phyloP scores from a whole-genome alignment of 2,797 vertebrate species.

The Tokudaia tokunoshimensis region DNA sequence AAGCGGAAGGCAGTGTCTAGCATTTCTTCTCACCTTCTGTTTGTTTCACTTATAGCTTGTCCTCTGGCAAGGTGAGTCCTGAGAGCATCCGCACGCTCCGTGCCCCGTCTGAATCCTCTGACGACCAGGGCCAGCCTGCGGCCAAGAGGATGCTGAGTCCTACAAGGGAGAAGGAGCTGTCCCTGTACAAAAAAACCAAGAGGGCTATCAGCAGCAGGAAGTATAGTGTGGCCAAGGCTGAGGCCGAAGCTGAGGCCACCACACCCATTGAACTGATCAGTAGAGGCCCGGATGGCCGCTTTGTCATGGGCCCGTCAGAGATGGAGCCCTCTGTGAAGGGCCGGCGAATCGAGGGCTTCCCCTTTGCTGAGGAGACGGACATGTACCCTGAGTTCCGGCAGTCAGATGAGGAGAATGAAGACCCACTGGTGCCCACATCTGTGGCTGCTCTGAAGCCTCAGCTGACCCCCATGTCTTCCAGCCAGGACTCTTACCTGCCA shows the following conservation, averaged over 20 bases:
- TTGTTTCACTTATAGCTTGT: slow-evolving; percentile 90
- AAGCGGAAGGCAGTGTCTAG: neutral
- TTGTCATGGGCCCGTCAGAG: slow-evolving; percentile 94
- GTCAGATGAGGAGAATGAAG: slow-evolving; percentile 99
- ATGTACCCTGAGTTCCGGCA: slow-evolving; percentile 99
- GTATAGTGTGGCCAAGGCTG: slow-evolving; percentile 98
- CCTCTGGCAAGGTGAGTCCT: slow-evolving; percentile 99
- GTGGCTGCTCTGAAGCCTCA: slow-evolving; percentile 97
- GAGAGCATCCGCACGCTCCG: slow-evolving; percentile 95
- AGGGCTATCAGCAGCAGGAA: slow-evolving; percentile 99
- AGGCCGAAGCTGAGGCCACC: slow-evolving; percentile 94
- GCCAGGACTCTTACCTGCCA: slow-evolving; percentile 98
- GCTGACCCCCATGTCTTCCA: slow-evolving; percentile 98
- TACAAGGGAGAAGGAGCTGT: slow-evolving; percentile 96
- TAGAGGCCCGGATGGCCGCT: slow-evolving; percentile 97
- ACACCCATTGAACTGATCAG: slow-evolving; percentile 99
- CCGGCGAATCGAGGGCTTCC: slow-evolving; percentile 97
- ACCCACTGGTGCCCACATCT: slow-evolving; percentile 94
- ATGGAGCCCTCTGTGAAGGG: slow-evolving; percentile 93
- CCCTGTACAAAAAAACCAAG: slow-evolving; percentile 99
- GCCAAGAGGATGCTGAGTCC: slow-evolving; percentile 97
- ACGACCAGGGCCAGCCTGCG: slow-evolving; percentile 94
- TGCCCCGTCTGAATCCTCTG: slow-evolving; percentile 96
- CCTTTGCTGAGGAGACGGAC: slow-evolving; percentile 99
- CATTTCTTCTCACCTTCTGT: no score